These are phyloP conservation scores for Chaetogeoica ovagalla DNA, from an alignment of 2,888 invertebrate genomes.

Conservation along the genomic window DNA sequence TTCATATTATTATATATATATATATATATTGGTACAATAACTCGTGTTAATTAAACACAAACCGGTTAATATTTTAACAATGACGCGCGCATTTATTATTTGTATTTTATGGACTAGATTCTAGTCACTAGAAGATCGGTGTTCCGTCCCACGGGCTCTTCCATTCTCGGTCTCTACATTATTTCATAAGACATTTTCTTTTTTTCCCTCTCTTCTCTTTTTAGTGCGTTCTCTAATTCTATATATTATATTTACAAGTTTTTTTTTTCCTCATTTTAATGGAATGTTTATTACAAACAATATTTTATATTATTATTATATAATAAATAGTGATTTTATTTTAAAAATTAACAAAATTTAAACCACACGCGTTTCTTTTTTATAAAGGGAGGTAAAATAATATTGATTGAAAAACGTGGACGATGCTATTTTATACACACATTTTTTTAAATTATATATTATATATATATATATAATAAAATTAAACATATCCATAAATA, in stretches of 20 bases:
- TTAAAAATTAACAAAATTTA: constrained; percentile 12
- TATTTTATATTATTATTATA: no score
- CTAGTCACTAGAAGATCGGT: no score
- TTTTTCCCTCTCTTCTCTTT: background rate
- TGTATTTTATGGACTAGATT: background rate
- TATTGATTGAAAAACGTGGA: no score
- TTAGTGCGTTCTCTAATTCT: background rate
- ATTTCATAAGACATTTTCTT: background rate
- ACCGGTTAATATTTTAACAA: background rate
- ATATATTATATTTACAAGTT: constrained; percentile 61
- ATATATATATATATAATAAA: background rate
- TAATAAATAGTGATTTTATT: constrained; percentile 1
- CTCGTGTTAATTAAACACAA: background rate
- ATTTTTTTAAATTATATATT: background rate
- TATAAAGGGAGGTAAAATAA: background rate
- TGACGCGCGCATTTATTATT: no score
- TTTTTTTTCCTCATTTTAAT: background rate
- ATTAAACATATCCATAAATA: no score
- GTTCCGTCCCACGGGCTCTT: background rate
- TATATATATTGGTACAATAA: constrained; percentile 11
- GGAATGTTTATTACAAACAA: constrained; percentile 51
- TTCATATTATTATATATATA: background rate
- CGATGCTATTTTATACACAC: no score
- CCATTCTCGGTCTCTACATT: background rate
- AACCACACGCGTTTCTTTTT: constrained; percentile 1